Evolutionary conservation across 2,113 vertebrate genomes (phyloP), one percentile per base, ranked within the genome.

Genomic region (Anolis carolinensis): DNA sequence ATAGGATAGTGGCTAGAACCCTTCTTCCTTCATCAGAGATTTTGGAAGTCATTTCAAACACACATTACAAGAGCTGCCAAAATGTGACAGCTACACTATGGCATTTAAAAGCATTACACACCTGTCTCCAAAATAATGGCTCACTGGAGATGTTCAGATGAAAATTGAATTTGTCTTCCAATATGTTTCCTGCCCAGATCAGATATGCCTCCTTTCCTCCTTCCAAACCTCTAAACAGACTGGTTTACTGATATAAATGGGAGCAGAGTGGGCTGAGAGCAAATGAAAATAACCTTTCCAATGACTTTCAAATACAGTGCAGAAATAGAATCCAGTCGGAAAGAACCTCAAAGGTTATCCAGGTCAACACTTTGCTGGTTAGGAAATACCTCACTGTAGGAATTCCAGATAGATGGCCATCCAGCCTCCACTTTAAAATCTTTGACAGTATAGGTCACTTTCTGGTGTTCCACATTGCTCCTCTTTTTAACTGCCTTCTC

Each of bases 1-100:
- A 32, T 70, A n/a, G n/a, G 39, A 50, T 50, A 65, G 59, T 65
- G 30, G 82, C 73, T 48, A 25, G 62, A 67, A 76, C 59, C 39
- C 85, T 82, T 83, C 86, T 77, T 65, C 50, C 14, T 76, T 39
- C 83, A 85, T 87, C 89, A 84, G 75, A 86, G 86, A 67, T 68
- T 73, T 83, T 76, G 32, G 74, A 88, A 91, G 82, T 87, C 77
- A 71, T 78, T 83, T 82, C 73, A 20, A 44, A 83, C 68, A 52
- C 0, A 1, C 34, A 88, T 88, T 82, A 79, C 80, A 67, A 78
- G 82, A 20, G 52, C 82, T 88, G 88, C 75, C 0, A 0, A 81
- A 84, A 27, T 59, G 36, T 25, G 88, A 75, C 0, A 3, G 81
- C 78, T 39, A 67, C 36, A 20, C 11, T 20, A 13, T 5, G 30